phyloP scores from a whole-genome alignment of 2,797 vertebrate species.

The Toxotes lorentzi region DNA sequence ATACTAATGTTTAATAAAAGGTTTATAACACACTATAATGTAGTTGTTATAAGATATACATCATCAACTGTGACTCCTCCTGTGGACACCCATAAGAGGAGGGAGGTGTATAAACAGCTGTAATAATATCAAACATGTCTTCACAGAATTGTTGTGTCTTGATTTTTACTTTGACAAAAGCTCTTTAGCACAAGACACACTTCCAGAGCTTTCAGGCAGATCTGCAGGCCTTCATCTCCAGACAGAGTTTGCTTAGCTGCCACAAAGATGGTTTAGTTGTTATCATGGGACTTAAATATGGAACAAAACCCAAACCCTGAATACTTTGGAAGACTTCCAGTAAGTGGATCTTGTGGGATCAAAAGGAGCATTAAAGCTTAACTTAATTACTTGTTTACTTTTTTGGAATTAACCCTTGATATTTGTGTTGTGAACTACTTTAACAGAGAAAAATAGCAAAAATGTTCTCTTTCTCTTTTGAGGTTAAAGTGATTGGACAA shows the following conservation, averaged over 20 bases:
- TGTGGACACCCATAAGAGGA: neutral
- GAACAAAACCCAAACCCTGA: constrained; percentile 1
- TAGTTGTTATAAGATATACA: neutral
- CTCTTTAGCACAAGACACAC: neutral
- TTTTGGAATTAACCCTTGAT: neutral
- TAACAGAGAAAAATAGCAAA: neutral
- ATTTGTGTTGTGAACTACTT: neutral
- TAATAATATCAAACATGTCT: neutral
- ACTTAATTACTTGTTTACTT: neutral
- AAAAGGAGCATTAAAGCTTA: neutral
- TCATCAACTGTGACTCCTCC: no score
- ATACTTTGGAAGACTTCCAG: neutral
- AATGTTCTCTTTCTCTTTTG: neutral
- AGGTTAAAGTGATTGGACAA: neutral
- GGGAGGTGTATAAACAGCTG: neutral
- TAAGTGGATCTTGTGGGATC: neutral
- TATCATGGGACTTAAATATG: neutral
- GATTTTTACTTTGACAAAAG: neutral
- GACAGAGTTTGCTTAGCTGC: neutral
- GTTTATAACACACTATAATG: neutral
- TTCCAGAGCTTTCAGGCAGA: neutral
- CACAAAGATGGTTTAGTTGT: neutral
- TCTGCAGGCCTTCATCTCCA: neutral
- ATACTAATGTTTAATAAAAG: neutral
- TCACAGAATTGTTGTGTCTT: neutral